Evolutionary conservation across 2,797 vertebrate genomes (phyloP), one percentile per base, ranked within the genome.

Genomic region (Oophaga sylvatica): DNA sequence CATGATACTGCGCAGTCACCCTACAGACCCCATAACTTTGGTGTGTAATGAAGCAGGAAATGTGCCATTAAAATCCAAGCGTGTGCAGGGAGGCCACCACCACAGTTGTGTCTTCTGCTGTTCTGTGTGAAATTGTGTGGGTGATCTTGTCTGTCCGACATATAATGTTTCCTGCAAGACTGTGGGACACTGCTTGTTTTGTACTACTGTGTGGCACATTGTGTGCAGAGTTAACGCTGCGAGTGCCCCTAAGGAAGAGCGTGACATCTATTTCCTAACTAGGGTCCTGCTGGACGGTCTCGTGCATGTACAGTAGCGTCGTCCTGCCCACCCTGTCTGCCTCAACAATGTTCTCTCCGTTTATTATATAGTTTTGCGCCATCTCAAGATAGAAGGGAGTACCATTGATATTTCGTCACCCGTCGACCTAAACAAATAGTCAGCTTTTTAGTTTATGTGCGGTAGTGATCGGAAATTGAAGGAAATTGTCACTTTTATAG

Each of bases 41-140:
- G 84, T 86, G 88, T 81, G 88, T 89, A 89, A 89, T 89, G 88
- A 89, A 77, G 88, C 88, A 89, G 88, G 88, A 89, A 87, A 89
- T 86, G 75, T 89, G 84, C 88, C 84, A 89, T 89, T 89, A 89
- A 82, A 82, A 89, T 89, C 84, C 84, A 70, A 86, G 88, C 22
- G 62, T 88, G 87, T 82, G 63, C 84, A 78, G 80, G 22, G 79
- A 89, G 88, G 88, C 83, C 88, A 82, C 83, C 88, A 82, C 88
- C 88, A 63, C 84, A 77, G 88, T 89, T 26, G 57, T 22, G 59
- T 83, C 80, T 89, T 81, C 53, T 86, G 53, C 65, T 78, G 71
- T 10, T 16, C 80, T 84, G 35, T 63, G 71, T 79, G 80, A 77
- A 75, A 83, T 62, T 79, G 62, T 71, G 82, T 77, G 29, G 82